A percentile compares a stretch with the other conserved stretches of the same genome.
These are phyloP conservation scores for Ariolimax columbianus DNA, from an alignment of 2,888 invertebrate species.

Conservation along the genomic window DNA sequence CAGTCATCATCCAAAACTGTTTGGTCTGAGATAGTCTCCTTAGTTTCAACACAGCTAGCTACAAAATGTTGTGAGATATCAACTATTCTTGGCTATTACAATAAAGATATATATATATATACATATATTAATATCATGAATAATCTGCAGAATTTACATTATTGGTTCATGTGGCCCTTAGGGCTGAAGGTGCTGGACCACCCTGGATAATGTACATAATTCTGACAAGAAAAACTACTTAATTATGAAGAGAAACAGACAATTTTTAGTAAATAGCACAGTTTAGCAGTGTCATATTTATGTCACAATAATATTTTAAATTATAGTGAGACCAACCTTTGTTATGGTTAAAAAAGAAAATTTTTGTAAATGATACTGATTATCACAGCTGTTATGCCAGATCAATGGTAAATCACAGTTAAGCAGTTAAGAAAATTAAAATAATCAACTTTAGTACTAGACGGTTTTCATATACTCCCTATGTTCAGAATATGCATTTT, in stretches of 20 bases:
- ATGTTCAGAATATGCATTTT: slow-evolving; percentile 6
- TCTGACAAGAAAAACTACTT: background rate
- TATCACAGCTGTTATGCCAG: background rate
- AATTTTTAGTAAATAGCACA: background rate
- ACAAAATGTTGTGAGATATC: too few species aligned
- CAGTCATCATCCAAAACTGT: too few species aligned
- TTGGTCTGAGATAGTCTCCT: too few species aligned
- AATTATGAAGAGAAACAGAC: background rate
- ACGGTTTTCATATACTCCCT: background rate
- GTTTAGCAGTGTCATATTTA: background rate
- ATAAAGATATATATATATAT: too few species aligned
- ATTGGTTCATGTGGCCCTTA: too few species aligned
- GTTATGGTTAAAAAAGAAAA: background rate
- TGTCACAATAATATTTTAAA: background rate
- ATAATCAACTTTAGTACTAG: background rate
- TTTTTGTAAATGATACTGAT: background rate
- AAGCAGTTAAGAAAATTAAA: background rate
- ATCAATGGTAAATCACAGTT: background rate
- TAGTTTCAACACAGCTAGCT: too few species aligned
- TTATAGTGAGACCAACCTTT: background rate
- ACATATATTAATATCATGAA: too few species aligned
- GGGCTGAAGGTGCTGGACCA: too few species aligned
- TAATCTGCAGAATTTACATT: too few species aligned
- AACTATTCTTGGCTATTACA: too few species aligned
- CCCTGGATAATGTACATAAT: too few species aligned